These are phyloP conservation scores for Escarpia spicata DNA, from an alignment of 2,888 invertebrate genomes.

Conservation along the genomic window DNA sequence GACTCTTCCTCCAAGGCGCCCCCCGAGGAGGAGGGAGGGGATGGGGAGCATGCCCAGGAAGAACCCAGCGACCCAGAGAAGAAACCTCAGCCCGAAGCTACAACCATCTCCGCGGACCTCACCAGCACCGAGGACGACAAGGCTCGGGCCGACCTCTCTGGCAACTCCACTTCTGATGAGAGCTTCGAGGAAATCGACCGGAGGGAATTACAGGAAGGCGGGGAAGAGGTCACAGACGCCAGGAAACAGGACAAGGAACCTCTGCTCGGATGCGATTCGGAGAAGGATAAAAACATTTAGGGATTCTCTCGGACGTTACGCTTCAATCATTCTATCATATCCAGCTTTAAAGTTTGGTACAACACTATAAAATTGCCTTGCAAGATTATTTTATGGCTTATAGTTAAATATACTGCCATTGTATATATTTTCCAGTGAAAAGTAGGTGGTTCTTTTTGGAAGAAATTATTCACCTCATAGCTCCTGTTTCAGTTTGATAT, in stretches of 20 bases:
- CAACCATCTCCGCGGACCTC: neutral
- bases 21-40: neutral
- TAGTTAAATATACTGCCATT: neutral
- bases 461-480: neutral
- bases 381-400: neutral
- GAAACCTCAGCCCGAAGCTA: neutral
- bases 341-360: neutral
- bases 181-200: neutral
- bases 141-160: neutral
- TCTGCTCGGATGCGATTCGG: neutral
- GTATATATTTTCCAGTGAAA: neutral
- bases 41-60: neutral
- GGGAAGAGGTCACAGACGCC: neutral
- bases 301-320: neutral
- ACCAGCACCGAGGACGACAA: neutral
- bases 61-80: neutral
- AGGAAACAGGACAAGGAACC: neutral
- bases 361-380: neutral
- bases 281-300: conserved; percentile 4
- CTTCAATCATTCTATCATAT: neutral
- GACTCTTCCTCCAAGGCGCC: neutral
- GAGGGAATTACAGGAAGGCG: neutral
- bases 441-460: neutral
- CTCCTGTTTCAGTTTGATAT: neutral
- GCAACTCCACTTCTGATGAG: neutral